These are phyloP conservation scores for Myotis pilosus DNA, from an alignment of 2,797 vertebrate genomes.

Conservation along the genomic window DNA sequence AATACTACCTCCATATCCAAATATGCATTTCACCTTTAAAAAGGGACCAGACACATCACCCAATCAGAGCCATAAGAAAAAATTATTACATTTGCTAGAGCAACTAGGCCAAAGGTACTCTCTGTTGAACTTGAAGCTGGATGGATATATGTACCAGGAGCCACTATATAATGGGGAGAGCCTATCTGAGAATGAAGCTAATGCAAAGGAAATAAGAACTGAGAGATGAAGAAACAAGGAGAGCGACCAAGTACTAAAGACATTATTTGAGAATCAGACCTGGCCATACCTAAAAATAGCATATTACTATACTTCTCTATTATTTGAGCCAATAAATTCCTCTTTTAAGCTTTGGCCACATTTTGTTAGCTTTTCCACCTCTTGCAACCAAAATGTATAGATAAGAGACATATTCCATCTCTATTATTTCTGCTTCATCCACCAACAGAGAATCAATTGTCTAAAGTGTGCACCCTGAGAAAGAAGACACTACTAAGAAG, in stretches of 20 bases:
- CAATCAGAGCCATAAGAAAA: not conserved
- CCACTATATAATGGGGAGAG: not conserved
- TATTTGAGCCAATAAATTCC: not conserved
- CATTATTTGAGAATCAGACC: not conserved
- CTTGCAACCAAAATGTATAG: not conserved
- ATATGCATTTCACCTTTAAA: not conserved
- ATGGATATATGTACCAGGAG: not conserved
- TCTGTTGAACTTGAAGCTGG: not conserved
- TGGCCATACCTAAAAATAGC: not conserved
- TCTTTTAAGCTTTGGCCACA: not conserved
- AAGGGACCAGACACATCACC: not conserved
- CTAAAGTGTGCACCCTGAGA: not conserved
- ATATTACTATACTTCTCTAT: not conserved
- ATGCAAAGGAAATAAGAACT: not conserved
- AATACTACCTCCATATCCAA: not conserved
- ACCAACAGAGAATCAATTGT: not conserved
- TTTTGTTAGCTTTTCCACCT: conserved; percentile 2
- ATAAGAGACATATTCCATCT: not conserved
- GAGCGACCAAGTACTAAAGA: not conserved
- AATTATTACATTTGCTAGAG: not conserved
- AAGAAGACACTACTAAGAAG: not conserved
- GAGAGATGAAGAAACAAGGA: not conserved
- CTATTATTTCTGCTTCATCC: not conserved
- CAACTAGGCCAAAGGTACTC: not conserved
- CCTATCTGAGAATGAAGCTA: not conserved